Conservation (phyloP, 92 coral and sea anemone genomes). For the Phenganax marumi region DNA sequence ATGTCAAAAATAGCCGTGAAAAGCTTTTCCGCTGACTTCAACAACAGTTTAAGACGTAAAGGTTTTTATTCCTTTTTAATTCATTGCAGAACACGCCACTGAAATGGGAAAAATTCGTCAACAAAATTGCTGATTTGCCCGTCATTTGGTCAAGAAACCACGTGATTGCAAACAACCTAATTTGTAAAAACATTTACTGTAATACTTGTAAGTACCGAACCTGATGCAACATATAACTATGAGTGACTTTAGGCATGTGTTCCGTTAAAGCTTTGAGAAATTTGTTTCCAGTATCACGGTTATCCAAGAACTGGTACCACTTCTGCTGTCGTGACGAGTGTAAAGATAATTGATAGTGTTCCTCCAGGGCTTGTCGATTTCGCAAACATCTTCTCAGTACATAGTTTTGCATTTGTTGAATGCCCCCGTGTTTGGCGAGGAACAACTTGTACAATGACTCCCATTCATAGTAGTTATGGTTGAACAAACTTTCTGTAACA, state of each 20-base stretch:
- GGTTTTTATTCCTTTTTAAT: too few species aligned
- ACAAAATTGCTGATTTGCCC: too few species aligned
- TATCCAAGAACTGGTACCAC: slow-evolving; percentile 98
- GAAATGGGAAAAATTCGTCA: too few species aligned
- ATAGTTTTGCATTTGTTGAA: slow-evolving; percentile 91
- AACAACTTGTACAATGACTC: slow-evolving; percentile 93
- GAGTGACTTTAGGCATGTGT: slow-evolving; percentile 99
- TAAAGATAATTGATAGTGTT: slow-evolving; percentile 92
- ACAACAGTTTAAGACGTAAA: too few species aligned
- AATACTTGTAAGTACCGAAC: slow-evolving; percentile 40
- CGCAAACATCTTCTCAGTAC: slow-evolving; percentile 94
- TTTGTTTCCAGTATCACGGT: slow-evolving; percentile 94
- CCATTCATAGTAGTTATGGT: slow-evolving; percentile 98
- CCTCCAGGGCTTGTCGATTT: slow-evolving; percentile 98
- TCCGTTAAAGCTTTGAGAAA: slow-evolving; percentile 96
- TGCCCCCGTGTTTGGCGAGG: slow-evolving; percentile 94
- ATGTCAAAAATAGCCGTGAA: too few species aligned
- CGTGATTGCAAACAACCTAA: too few species aligned
- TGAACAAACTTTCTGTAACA: slow-evolving; percentile 58
- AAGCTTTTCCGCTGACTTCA: too few species aligned
- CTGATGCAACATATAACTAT: slow-evolving; percentile 98
- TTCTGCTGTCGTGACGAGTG: slow-evolving; percentile 99
- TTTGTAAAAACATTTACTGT: too few species aligned
- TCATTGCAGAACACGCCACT: too few species aligned
- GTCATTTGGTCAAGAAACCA: too few species aligned